Evolutionary conservation across 2,797 vertebrate species (phyloP), one percentile per base, ranked within the genome.

Genomic region (Clamator glandarius): DNA sequence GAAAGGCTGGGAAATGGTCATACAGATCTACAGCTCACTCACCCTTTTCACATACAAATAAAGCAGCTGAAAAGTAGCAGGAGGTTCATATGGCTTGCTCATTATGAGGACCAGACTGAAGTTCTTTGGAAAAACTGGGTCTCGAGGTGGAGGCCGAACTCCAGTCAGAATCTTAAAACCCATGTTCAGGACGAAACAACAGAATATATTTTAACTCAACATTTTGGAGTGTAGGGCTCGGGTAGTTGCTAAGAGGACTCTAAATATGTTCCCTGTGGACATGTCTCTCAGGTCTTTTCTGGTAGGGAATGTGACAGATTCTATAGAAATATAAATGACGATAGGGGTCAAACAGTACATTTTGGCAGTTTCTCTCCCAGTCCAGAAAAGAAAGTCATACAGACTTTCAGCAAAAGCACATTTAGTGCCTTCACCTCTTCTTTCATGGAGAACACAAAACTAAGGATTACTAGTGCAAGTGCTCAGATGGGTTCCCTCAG

Each of bases 161-260:
- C 39, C 41, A 48, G 23, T 23, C 16, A 80, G 39, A 42, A 90
- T 51, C 35, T 59, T 72, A 44, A 78, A 79, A 35, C 4, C 10
- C 1, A 0, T 8, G 8, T 7, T 70, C 17, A 5, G 51, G 36
- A 81, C 33, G 70, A 81, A 86, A 87, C 0, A 1, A 66, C 1
- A 72, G 11, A 68, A 1, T 15, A 77, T 8, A 23, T 84, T 83
- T 18, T 74, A 89, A n/a, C 8, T 81, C 25, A 36, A 29, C 12
- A 8, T 36, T 57, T 57, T 1, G 2, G 5, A 75, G 18, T 3
- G 8, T 12, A 23, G 8, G 16, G 39, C 16, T 62, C 59, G 14
- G 48, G 52, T 4, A 4, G 24, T 1, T 80, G 26, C 35, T 91
- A 36, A 42, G 20, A 76, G n/a, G 31, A 75, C 23, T 81, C 36